A percentile compares a stretch with the other conserved stretches of the same genome.
Evolutionary conservation across 2,113 vertebrate genomes (phyloP).

Genomic region (Riparia riparia): DNA sequence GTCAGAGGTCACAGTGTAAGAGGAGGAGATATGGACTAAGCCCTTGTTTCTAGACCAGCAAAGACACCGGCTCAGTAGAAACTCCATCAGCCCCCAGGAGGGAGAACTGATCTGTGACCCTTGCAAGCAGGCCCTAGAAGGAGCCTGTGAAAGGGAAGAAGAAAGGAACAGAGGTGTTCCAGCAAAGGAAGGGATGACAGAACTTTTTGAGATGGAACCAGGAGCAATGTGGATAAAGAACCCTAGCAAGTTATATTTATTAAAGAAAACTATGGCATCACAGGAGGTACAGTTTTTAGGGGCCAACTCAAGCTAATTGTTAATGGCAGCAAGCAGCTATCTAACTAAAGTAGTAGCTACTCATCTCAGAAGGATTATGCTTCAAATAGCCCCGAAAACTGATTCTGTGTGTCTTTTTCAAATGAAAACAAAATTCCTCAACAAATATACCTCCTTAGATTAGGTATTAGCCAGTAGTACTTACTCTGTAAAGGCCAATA

Average conservation of each 20-base stretch:
- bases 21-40: not conserved
- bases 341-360: not conserved
- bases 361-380: not conserved
- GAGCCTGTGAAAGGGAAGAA: not conserved
- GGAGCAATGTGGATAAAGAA: not conserved
- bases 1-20: not conserved
- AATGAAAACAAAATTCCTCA: not conserved
- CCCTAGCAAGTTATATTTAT: not conserved
- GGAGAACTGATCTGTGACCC: not conserved
- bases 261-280: not conserved
- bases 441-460: not conserved
- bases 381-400: not conserved
- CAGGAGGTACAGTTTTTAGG: not conserved
- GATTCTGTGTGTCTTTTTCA: not conserved
- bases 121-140: not conserved
- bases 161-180: not conserved
- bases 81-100: not conserved
- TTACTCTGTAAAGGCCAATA: not conserved
- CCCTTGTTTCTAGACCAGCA: not conserved
- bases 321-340: not conserved
- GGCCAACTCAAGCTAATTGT: not conserved
- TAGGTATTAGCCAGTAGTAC: not conserved
- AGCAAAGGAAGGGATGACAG: not conserved
- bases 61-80: not conserved
- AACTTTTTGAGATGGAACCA: not conserved